A percentile compares a stretch with the other conserved stretches of the same genome.
These are phyloP conservation scores for Bicyclus anynana DNA, from an alignment of 1,140 invertebrate species.

Conservation along the genomic window DNA sequence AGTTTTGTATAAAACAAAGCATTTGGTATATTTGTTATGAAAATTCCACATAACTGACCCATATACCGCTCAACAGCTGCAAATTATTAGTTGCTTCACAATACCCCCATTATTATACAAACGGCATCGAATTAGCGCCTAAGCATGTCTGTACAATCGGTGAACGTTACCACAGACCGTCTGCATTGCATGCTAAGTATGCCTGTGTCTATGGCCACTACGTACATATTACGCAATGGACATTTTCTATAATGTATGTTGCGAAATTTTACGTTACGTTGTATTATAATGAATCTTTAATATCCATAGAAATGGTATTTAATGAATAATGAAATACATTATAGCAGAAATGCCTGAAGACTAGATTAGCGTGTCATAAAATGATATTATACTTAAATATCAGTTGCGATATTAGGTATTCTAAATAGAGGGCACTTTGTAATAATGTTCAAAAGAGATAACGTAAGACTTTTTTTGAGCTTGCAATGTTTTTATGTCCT, in stretches of 20 bases:
- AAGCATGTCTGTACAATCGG: conserved; percentile 21
- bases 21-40: too few relatives aligned
- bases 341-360: neutral
- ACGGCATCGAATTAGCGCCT: conserved; percentile 33
- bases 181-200: conserved; percentile 43
- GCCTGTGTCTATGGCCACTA: conserved; percentile 27
- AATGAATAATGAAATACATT: too few relatives aligned
- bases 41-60: conserved; percentile 8
- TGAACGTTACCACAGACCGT: conserved; percentile 34
- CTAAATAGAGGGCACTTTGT: too few relatives aligned
- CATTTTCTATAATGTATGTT: conserved; percentile 26
- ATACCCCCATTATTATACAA: conserved; percentile 24
- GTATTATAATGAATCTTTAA: conserved; percentile 7
- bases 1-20: too few relatives aligned
- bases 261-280: conserved; percentile 3
- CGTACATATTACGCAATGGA: conserved; percentile 37
- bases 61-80: conserved; percentile 4
- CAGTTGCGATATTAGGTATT: too few relatives aligned
- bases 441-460: too few relatives aligned
- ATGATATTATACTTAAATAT: too few relatives aligned
- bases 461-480: too few relatives aligned
- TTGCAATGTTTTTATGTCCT: too few relatives aligned
- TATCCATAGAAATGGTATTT: neutral
- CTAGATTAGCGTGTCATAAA: too few relatives aligned
- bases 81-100: conserved; percentile 13